Evolutionary conservation across 2,888 invertebrate genomes (phyloP), one percentile per base, ranked within the genome.

Genomic region (Amphipyra berbera): DNA sequence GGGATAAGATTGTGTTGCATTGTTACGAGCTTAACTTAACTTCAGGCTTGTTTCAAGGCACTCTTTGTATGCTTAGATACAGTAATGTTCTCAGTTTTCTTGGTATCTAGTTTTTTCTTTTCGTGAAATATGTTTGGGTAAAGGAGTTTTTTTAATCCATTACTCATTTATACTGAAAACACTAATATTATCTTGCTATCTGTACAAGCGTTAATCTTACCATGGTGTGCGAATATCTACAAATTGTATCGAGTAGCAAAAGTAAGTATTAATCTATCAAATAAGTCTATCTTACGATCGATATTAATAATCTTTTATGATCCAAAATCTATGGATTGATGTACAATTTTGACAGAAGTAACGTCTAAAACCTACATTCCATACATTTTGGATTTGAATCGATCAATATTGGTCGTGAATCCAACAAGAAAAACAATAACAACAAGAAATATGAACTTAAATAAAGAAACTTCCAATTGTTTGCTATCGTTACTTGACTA

Each of bases 1-100:
- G 68, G 69, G 64, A 68, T 71, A 68, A 73, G 72, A 68, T 59
- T 59, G 56, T 40, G 41, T 54, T 42, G 62, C 37, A 56, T 68
- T 63, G 69, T 59, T 68, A 42, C 53, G 49, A 61, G 42, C 9
- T 38, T 37, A n/a, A 40, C 45, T 57, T 38, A 35, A 59, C 15
- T 64, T 57, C 37, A 30, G 46, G 42, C 14, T 33, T 33, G 38
- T 53, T 64, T 52, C 47, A 55, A 53, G 37, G 15, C 40, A 12
- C 30, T 41, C 15, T 47, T 56, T 50, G 27, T 42, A 45, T 40
- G 30, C 46, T 52, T 38, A 44, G 52, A 67, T 61, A 56, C 54
- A 53, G 47, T 55, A 52, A 48, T 55, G 52, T 41, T 42, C 12
- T 30, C 15, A 38, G 38, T 46, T 57, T 56, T 57, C 67, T 61